Evolutionary conservation across 2,113 vertebrate genomes (phyloP).

Genomic region (Tangachromis dhanisi): DNA sequence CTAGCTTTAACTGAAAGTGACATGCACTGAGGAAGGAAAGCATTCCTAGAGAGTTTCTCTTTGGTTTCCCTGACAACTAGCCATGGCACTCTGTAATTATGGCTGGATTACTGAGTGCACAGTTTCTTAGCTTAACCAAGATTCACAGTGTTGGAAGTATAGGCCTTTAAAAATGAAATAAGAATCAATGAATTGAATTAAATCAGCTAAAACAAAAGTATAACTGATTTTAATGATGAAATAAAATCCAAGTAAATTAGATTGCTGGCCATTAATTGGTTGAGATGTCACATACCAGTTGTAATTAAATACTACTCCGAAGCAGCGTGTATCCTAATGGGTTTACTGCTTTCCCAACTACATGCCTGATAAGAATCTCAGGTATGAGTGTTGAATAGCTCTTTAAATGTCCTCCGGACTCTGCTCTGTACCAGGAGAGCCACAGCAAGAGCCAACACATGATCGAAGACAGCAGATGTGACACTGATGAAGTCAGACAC

Average conservation of each 20-base stretch:
- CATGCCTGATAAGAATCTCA: background rate
- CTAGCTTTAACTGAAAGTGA: slow-evolving; percentile 4
- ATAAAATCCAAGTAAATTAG: background rate
- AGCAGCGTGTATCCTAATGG: background rate
- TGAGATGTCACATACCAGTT: background rate
- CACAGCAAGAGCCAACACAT: background rate
- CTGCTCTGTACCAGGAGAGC: background rate
- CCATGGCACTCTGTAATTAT: slow-evolving; percentile 58
- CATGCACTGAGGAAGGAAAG: slow-evolving; percentile 17
- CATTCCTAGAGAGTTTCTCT: slow-evolving; percentile 67
- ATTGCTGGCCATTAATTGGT: background rate
- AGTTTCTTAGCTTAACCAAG: slow-evolving; percentile 21
- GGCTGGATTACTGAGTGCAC: slow-evolving; percentile 50
- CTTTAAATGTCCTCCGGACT: background rate
- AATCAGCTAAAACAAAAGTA: background rate
- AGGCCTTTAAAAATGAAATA: background rate
- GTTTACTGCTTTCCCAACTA: background rate
- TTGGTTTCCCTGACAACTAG: slow-evolving; percentile 69
- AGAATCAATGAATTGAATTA: background rate
- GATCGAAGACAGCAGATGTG: background rate
- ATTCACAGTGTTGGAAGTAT: slow-evolving; percentile 2
- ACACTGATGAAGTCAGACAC: background rate
- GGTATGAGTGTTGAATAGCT: background rate
- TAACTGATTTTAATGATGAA: background rate
- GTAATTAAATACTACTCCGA: background rate